phyloP scores from a whole-genome alignment of 53 echinoderm and acorn worm species.

The Apostichopus leukothele region DNA sequence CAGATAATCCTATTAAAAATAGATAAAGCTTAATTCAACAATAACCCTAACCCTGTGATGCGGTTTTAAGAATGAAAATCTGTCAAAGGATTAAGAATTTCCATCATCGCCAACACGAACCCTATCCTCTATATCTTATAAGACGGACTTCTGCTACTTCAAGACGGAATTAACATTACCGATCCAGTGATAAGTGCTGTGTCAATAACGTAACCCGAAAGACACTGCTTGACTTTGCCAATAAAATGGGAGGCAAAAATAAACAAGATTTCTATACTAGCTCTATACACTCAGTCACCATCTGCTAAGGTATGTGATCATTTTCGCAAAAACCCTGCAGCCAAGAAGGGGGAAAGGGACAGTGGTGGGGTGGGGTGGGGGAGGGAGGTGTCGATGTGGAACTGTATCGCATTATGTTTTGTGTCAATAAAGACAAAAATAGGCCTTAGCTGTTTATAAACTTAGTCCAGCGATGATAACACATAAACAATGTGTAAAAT shows the following conservation, averaged over 20 bases:
- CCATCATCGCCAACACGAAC: conserved; percentile 18
- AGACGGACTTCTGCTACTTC: conserved; percentile 8
- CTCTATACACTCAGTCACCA: too few species aligned
- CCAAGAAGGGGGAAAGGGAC: too few species aligned
- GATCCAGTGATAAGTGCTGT: conserved; percentile 6
- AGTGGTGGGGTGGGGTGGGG: too few species aligned
- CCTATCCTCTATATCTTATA: not conserved
- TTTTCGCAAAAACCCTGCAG: too few species aligned
- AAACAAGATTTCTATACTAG: too few species aligned
- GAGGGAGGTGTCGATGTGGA: too few species aligned
- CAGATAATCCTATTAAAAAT: conserved; percentile 31
- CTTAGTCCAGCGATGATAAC: too few species aligned
- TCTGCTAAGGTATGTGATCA: too few species aligned
- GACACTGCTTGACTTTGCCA: not conserved
- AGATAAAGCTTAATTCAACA: not conserved
- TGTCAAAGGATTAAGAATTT: not conserved
- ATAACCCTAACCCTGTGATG: not conserved
- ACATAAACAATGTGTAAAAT: too few species aligned
- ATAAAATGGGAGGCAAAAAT: not conserved
- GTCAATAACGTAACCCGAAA: not conserved
- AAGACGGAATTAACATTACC: not conserved
- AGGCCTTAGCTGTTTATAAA: too few species aligned
- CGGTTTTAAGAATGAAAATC: not conserved
- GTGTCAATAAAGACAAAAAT: too few species aligned
- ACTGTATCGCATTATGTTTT: too few species aligned